These are phyloP conservation scores for Lynx canadensis DNA, from an alignment of 2,113 vertebrate species.

Conservation along the genomic window DNA sequence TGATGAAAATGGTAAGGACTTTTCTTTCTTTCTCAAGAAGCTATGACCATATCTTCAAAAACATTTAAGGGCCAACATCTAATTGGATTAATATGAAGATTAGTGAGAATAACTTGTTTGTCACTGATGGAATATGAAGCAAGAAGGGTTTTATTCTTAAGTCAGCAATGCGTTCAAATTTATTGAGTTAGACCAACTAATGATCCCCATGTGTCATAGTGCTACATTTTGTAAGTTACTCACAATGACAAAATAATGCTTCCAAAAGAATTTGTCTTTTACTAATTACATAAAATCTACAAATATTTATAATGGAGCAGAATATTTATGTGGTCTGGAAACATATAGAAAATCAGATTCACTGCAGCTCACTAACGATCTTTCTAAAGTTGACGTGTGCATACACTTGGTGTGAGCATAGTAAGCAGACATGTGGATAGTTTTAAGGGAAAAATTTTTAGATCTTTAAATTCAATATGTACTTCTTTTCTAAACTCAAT, in stretches of 20 bases:
- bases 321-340: not conserved
- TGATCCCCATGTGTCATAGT: not conserved
- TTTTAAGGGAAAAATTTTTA: not conserved
- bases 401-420: not conserved
- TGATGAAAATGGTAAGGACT: not conserved
- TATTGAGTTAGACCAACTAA: not conserved
- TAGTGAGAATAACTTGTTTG: not conserved
- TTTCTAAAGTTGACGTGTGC: not conserved
- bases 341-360: not conserved
- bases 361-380: too few relatives aligned
- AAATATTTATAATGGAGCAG: not conserved
- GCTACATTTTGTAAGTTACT: not conserved
- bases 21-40: not conserved
- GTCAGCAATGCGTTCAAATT: not conserved
- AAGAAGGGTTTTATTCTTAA: not conserved
- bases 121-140: not conserved
- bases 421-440: not conserved
- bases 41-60: not conserved
- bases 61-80: not conserved
- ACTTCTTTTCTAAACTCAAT: not conserved
- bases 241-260: not conserved
- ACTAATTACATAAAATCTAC: not conserved
- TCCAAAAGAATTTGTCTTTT: not conserved
- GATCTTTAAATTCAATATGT: not conserved
- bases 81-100: conserved; percentile 5